Evolutionary conservation across 2,113 vertebrate species (phyloP).

Genomic region (Neomonachus schauinslandi): DNA sequence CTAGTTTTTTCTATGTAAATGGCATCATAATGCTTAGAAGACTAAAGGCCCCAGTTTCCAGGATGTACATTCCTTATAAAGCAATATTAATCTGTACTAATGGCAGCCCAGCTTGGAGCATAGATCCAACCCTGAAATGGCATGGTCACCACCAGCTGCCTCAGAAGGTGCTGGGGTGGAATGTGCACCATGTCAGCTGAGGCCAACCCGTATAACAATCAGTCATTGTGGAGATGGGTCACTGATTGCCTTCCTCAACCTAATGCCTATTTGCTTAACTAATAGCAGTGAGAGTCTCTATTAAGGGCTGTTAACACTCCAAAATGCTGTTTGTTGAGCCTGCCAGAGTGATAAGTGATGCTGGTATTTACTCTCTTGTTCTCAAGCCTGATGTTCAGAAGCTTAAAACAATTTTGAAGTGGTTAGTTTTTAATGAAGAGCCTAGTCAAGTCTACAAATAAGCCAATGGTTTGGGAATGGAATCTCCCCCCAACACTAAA

Average conservation of each 20-base stretch:
- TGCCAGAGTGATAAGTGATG: constrained; percentile 32
- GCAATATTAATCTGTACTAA: neutral
- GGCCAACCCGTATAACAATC: neutral
- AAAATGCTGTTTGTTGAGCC: constrained; percentile 46
- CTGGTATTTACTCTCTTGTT: constrained; percentile 53
- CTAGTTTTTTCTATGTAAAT: neutral
- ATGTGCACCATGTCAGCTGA: neutral
- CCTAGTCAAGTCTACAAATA: constrained; percentile 37
- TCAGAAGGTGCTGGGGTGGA: neutral
- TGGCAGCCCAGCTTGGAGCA: neutral
- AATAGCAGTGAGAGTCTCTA: constrained; percentile 64
- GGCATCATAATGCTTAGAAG: neutral
- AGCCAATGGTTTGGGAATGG: neutral
- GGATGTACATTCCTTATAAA: neutral
- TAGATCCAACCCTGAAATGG: too few relatives aligned
- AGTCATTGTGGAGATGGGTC: neutral
- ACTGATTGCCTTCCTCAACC: neutral
- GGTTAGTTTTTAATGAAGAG: neutral
- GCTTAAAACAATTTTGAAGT: constrained; percentile 10
- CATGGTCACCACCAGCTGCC: neutral
- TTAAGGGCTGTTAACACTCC: constrained; percentile 66
- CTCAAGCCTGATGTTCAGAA: constrained; percentile 12
- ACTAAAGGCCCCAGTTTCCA: neutral
- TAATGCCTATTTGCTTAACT: constrained; percentile 68
- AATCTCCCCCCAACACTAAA: neutral